Percentiles rank a stretch among this genome's conserved stretches.
These are phyloP conservation scores for Phlogophora meticulosa DNA, from an alignment of 2,888 invertebrate species.

Conservation along the genomic window DNA sequence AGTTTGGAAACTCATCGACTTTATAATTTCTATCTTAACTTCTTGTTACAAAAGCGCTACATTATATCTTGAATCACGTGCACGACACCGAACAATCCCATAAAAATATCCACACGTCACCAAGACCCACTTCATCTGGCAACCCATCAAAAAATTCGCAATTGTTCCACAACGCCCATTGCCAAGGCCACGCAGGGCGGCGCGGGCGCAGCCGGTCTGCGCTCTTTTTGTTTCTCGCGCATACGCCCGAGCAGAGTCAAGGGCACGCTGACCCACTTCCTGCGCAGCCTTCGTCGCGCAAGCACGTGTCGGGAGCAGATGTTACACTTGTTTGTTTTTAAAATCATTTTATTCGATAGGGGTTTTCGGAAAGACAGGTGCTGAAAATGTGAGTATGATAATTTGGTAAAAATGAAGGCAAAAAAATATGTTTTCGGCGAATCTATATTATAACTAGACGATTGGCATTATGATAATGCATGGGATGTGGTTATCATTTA, in stretches of 20 bases:
- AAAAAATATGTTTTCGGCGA: constrained; percentile 28
- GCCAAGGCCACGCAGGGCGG: constrained; percentile 73
- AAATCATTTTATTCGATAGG: constrained; percentile 52
- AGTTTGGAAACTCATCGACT: too few species aligned
- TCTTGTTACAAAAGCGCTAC: too few species aligned
- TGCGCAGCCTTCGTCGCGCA: constrained; percentile 75
- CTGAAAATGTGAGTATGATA: constrained; percentile 41
- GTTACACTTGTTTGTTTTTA: constrained; percentile 62
- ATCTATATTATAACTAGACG: constrained; percentile 3
- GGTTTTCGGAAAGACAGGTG: constrained; percentile 49
- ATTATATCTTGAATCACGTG: too few species aligned
- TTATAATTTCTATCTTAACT: too few species aligned
- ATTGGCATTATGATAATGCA: constrained; percentile 9
- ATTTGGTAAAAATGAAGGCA: constrained; percentile 28
- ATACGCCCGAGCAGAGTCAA: constrained; percentile 75
- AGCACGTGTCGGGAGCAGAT: constrained; percentile 74
- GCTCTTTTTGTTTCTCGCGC: constrained; percentile 62
- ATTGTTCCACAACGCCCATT: constrained; percentile 67
- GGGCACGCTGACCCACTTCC: constrained; percentile 85
- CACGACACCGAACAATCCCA: too few species aligned
- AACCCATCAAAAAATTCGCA: constrained; percentile 69
- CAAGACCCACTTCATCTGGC: constrained; percentile 52
- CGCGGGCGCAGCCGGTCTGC: constrained; percentile 71
- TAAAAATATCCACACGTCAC: constrained; percentile 8
- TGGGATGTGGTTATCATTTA: background rate